Percentiles rank a stretch among this genome's conserved stretches.
These are phyloP conservation scores for Erpornis zantholeuca DNA, from an alignment of 2,113 vertebrate genomes.

Conservation along the genomic window DNA sequence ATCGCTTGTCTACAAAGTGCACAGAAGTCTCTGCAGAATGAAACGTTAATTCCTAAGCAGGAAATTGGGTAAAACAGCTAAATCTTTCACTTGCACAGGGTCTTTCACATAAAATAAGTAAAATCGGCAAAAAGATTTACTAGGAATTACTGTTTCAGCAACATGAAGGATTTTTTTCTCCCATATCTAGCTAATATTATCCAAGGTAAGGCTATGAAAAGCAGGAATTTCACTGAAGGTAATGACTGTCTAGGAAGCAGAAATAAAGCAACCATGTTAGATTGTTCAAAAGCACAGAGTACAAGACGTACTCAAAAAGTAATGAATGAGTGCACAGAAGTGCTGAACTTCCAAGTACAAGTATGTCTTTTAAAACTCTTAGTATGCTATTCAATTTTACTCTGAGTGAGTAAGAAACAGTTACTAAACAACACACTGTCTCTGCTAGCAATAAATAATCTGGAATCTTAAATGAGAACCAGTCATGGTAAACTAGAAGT, in stretches of 20 bases:
- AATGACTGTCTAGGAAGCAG: neutral
- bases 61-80: neutral
- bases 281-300: neutral
- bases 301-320: neutral
- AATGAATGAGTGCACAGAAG: neutral
- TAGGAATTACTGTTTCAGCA: neutral
- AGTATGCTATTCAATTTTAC: neutral
- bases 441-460: neutral
- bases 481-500: neutral
- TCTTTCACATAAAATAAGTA: neutral
- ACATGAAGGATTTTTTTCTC: neutral
- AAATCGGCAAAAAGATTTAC: neutral
- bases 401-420: neutral
- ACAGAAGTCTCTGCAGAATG: neutral
- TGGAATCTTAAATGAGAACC: neutral
- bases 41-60: neutral
- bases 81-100: neutral
- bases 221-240: neutral
- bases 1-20: neutral
- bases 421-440: neutral
- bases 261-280: neutral
- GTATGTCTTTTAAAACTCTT: neutral
- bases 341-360: neutral
- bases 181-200: neutral
- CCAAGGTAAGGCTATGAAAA: neutral